Conservation (phyloP, 2,113 vertebrate genomes). For the Limanda limanda region DNA sequence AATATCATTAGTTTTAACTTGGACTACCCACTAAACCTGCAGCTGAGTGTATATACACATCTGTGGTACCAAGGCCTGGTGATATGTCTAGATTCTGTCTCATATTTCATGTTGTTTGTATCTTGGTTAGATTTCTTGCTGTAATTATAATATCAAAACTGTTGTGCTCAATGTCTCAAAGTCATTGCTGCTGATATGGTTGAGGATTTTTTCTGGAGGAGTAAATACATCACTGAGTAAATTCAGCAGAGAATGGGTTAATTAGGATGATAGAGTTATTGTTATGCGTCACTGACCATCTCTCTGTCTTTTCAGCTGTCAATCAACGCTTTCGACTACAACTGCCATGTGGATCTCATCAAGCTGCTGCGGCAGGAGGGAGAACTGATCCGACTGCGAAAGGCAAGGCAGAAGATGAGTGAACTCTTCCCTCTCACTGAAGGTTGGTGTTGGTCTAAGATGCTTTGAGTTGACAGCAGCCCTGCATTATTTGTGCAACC, state of each 20-base stretch:
- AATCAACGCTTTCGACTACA: slow-evolving; percentile 96
- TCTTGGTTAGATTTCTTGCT: too few relatives aligned
- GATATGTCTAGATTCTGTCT: background rate
- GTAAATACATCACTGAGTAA: background rate
- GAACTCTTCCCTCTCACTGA: slow-evolving; percentile 96
- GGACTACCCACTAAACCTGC: background rate
- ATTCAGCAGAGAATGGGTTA: background rate
- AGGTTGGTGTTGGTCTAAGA: slow-evolving; percentile 80
- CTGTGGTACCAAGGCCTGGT: background rate
- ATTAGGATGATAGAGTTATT: background rate
- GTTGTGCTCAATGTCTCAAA: background rate
- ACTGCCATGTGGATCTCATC: slow-evolving; percentile 96
- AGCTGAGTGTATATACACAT: background rate
- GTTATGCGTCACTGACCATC: background rate
- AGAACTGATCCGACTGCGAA: slow-evolving; percentile 87
- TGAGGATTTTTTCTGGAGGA: background rate
- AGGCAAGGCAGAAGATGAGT: slow-evolving; percentile 96
- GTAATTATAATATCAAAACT: background rate
- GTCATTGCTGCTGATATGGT: background rate
- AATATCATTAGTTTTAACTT: background rate
- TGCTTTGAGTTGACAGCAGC: background rate
- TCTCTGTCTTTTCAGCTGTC: slow-evolving; percentile 84
- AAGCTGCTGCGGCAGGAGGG: slow-evolving; percentile 93
- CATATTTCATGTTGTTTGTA: background rate
- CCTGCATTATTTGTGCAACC: background rate